phyloP scores from a whole-genome alignment of 1,140 invertebrate genomes.

The Dreissena rostriformis region DNA sequence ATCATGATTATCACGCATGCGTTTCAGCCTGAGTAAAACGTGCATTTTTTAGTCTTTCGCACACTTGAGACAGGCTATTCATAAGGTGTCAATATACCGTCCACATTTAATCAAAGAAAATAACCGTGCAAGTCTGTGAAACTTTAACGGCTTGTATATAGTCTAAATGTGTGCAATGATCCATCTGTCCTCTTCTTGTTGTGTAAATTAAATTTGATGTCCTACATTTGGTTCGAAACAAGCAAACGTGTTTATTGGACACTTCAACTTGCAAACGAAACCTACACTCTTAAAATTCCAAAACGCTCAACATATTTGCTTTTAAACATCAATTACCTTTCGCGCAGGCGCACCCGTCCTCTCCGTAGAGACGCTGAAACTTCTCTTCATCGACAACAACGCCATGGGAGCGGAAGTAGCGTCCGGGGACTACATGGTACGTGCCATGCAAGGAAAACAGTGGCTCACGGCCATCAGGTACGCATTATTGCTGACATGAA shows the following conservation, averaged over 20 bases:
- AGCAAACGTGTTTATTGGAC: too few species aligned
- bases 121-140: too few species aligned
- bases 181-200: too few species aligned
- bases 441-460: constrained; percentile 10
- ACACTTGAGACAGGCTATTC: too few species aligned
- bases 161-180: background rate
- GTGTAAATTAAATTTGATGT: background rate
- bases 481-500: too few species aligned
- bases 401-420: background rate
- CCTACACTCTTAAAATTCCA: background rate
- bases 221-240: background rate
- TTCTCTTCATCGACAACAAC: constrained; percentile 18
- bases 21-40: too few species aligned
- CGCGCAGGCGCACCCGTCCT: constrained; percentile 23
- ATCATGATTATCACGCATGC: too few species aligned
- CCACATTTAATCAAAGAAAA: too few species aligned
- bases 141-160: too few species aligned
- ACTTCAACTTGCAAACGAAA: background rate
- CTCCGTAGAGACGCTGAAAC: constrained; percentile 36
- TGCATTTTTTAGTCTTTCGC: too few species aligned
- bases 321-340: background rate
- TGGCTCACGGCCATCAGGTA: constrained; percentile 49
- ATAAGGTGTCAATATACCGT: too few species aligned
- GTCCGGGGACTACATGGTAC: constrained; percentile 17
- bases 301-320: background rate